Evolutionary conservation across 2,797 vertebrate species (phyloP), one percentile per base, ranked within the genome.

Genomic region (Propithecus deckenii): DNA sequence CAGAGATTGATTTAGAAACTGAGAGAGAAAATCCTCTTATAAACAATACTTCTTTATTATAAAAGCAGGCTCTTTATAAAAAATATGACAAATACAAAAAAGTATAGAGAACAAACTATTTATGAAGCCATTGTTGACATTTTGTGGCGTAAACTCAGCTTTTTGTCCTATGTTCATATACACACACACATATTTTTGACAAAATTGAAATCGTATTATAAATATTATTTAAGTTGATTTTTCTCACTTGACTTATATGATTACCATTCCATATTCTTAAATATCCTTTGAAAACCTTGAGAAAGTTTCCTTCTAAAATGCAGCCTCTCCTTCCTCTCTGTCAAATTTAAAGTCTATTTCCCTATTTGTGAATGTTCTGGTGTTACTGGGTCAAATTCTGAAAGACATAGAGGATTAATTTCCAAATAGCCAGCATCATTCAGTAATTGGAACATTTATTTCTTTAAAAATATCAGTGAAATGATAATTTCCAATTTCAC

Each of bases 321-420:
- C 20, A 85, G 30, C 46, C 13, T 90, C 7, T 59, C 32, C 43
- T 63, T 83, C n/a, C n/a, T 76, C 25, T 55, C 46, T 32, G n/a
- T 41, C 30, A 78, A 94, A 96, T 80, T 72, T 96, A 65, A 93
- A 96, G 80, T 28, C 87, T 89, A 81, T 85, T 97, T 97, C 96
- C 69, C 88, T 63, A 94, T 74, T 96, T 97, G 74, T 84, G 91
- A 96, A 92, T 81, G 59, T 78, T 83, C 95, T 91, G 50, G 86
- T 83, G 71, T 76, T 95, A 97, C 86, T 55, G 41, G 14, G 61
- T 43, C 48, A 92, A 92, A 90, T 93, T 90, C 88, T 94, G 75
- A 89, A 96, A 97, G 35, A 93, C 79, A 97, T 88, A 95, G 87
- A 95, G 97, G 94, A 97, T 97, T 97, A 96, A 97, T 95, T 96